phyloP scores from a whole-genome alignment of 64 coral and sea anemone species.

The Porites australiensis region DNA sequence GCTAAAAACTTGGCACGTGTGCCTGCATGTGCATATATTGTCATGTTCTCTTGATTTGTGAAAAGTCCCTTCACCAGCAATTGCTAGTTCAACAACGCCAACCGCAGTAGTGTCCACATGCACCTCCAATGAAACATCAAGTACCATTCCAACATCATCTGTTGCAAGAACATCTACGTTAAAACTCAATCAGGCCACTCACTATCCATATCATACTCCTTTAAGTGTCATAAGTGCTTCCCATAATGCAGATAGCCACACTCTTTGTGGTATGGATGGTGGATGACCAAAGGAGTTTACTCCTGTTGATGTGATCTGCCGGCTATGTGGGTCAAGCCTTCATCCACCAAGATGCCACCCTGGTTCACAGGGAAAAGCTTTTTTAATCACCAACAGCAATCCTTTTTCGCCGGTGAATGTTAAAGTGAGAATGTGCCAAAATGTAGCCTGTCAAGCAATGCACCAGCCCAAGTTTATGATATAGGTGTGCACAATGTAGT shows the following conservation, averaged over 20 bases:
- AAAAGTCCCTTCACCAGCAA: neutral
- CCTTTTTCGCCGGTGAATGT: neutral
- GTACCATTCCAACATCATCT: neutral
- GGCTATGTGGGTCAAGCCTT: neutral
- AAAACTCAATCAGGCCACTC: neutral
- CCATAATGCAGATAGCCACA: neutral
- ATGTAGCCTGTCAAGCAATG: neutral
- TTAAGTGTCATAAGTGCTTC: neutral
- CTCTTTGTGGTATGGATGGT: neutral
- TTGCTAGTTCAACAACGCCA: neutral
- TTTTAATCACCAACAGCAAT: neutral
- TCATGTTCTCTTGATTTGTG: constrained; percentile 2
- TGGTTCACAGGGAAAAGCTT: neutral
- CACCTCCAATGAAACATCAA: neutral
- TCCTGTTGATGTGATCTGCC: neutral
- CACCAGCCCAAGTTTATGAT: neutral
- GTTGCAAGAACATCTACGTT: neutral
- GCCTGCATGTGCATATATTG: neutral
- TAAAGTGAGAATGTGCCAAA: neutral
- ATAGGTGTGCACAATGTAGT: too few relatives aligned
- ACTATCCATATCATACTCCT: neutral
- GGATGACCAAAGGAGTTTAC: neutral
- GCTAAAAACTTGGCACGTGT: neutral
- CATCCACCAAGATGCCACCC: neutral
- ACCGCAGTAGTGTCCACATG: neutral